Evolutionary conservation across 2,888 invertebrate genomes (phyloP).

Genomic region (Diarsia brunnea): DNA sequence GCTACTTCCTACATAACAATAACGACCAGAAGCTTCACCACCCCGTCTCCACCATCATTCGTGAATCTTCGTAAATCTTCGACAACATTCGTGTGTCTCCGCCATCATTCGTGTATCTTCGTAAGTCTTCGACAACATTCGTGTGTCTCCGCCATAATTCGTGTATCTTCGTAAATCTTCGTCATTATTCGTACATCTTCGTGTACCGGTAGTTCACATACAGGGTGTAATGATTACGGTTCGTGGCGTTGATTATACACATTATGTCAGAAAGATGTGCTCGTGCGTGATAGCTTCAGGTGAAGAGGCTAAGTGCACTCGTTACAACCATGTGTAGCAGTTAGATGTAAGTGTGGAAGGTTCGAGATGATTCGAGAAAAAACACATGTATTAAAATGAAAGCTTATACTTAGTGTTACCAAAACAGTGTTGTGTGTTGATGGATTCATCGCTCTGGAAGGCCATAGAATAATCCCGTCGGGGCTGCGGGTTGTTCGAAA

Average conservation of each 20-base stretch:
- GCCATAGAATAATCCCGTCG: too few species aligned
- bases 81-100: not conserved
- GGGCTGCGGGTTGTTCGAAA: too few species aligned
- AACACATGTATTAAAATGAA: not conserved
- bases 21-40: not conserved
- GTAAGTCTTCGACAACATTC: not conserved
- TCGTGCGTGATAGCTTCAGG: constrained; percentile 40
- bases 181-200: constrained; percentile 29
- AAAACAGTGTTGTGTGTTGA: too few species aligned
- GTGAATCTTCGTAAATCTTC: constrained; percentile 1
- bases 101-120: not conserved
- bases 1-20: not conserved
- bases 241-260: constrained; percentile 31
- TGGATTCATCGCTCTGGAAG: too few species aligned
- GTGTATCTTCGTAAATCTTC: constrained; percentile 5
- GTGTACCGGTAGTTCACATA: constrained; percentile 46
- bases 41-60: not conserved
- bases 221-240: constrained; percentile 13
- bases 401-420: not conserved
- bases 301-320: constrained; percentile 8
- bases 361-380: not conserved
- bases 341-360: not conserved
- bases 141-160: not conserved
- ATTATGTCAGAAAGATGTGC: constrained; percentile 46
- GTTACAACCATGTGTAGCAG: not conserved